A percentile compares a stretch with the other conserved stretches of the same genome.
These are phyloP conservation scores for Cecropterus lyciades DNA, from an alignment of 1,140 invertebrate species.

Conservation along the genomic window DNA sequence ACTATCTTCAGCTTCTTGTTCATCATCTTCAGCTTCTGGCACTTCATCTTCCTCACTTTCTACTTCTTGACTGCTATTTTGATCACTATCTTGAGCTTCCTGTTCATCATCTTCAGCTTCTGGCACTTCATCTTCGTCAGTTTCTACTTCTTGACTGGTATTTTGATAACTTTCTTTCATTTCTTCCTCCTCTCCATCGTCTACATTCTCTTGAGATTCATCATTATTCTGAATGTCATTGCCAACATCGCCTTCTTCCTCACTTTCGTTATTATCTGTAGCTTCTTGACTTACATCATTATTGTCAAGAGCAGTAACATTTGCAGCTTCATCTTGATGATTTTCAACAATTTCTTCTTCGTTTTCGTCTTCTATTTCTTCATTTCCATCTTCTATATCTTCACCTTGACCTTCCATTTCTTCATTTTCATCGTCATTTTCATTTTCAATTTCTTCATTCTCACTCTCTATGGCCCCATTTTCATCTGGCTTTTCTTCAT, in stretches of 20 bases:
- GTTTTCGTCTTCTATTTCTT: constrained; percentile 28
- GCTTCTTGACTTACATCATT: constrained; percentile 16
- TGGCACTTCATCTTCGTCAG: constrained; percentile 29
- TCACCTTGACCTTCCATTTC: constrained; percentile 20
- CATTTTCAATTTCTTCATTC: no score
- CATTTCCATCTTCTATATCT: constrained; percentile 23
- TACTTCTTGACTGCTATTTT: no score
- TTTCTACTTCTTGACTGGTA: constrained; percentile 19
- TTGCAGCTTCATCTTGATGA: neutral
- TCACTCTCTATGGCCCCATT: no score
- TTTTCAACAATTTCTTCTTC: constrained; percentile 15
- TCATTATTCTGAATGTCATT: neutral
- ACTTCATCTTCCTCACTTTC: constrained; percentile 24
- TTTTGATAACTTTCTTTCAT: constrained; percentile 2
- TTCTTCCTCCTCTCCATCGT: constrained; percentile 8
- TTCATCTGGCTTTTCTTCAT: constrained; percentile 23
- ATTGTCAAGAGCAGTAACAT: neutral
- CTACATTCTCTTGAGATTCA: constrained; percentile 12
- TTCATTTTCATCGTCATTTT: constrained; percentile 16
- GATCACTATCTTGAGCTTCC: constrained; percentile 6
- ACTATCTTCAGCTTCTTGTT: constrained; percentile 10
- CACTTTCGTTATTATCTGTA: constrained; percentile 12
- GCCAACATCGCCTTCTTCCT: constrained; percentile 7
- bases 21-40: constrained; percentile 14
- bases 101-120: constrained; percentile 22